Conservation (phyloP, 2,797 vertebrate species). For the Prunella strophiata region DNA sequence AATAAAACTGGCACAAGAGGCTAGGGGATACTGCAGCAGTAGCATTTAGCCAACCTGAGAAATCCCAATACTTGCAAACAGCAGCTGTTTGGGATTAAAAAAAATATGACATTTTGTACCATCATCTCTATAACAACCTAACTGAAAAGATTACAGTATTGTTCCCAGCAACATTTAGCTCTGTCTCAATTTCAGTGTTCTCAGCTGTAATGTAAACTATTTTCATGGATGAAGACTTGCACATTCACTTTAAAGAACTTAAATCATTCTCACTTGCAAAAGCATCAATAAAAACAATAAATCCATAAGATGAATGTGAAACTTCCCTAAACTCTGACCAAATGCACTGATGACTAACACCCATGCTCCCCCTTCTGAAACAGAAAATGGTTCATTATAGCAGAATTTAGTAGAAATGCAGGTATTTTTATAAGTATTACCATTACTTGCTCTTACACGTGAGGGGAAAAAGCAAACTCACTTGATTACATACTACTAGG, state of each 20-base stretch:
- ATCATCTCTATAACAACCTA: not conserved
- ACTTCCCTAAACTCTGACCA: not conserved
- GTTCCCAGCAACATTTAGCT: not conserved
- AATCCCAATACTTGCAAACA: slow-evolving; percentile 8
- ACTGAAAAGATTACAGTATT: not conserved
- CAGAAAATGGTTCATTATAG: not conserved
- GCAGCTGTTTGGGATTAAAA: not conserved
- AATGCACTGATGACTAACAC: not conserved
- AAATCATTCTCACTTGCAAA: not conserved
- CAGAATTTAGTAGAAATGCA: not conserved
- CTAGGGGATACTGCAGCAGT: slow-evolving; percentile 33
- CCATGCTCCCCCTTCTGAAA: not conserved
- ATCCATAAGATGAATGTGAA: rapidly evolving
- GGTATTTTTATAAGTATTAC: not conserved
- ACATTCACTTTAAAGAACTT: not conserved
- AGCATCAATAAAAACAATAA: not conserved
- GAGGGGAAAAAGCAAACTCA: not conserved
- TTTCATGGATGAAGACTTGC: not conserved
- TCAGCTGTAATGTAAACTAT: not conserved
- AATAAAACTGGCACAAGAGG: slow-evolving; percentile 54
- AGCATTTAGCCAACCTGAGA: not conserved
- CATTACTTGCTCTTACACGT: rapidly evolving
- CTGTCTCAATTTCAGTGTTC: not conserved
- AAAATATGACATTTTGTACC: not conserved
- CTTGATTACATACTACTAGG: not conserved